Percentiles rank a stretch among this genome's conserved stretches.
Evolutionary conservation across 1,140 invertebrate species (phyloP).

Genomic region (Hermatobates lingyangjiaoensis): DNA sequence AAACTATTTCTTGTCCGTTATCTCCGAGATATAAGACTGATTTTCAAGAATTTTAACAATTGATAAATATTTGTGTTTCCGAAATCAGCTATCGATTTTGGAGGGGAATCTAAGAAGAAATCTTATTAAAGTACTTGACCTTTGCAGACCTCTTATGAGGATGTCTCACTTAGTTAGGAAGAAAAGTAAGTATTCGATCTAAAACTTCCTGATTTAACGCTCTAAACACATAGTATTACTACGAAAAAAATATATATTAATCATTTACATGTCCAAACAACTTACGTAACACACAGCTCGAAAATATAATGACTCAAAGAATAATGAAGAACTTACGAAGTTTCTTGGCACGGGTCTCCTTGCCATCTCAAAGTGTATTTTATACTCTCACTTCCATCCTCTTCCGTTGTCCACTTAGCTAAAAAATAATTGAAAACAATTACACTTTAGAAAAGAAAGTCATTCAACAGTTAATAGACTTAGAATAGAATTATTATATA

Average conservation of each 20-base stretch:
- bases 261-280: neutral
- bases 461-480: too few relatives aligned
- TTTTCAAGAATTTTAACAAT: too few relatives aligned
- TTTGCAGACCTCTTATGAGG: too few relatives aligned
- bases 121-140: too few relatives aligned
- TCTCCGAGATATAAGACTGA: too few relatives aligned
- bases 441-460: too few relatives aligned
- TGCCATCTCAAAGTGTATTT: conserved; percentile 28
- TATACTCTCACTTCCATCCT: conserved; percentile 26
- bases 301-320: neutral
- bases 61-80: too few relatives aligned
- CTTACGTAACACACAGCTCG: neutral
- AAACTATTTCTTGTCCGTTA: too few relatives aligned
- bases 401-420: conserved; percentile 33
- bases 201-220: neutral
- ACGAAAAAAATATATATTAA: neutral
- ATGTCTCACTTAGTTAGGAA: neutral
- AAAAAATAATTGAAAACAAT: conserved; percentile 14
- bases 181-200: neutral
- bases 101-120: too few relatives aligned
- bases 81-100: too few relatives aligned
- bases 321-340: conserved; percentile 22
- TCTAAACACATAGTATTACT: neutral
- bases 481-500: too few relatives aligned
- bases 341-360: conserved; percentile 23